Conservation (phyloP, 2,797 vertebrate genomes). For the Sebastes dallii region DNA sequence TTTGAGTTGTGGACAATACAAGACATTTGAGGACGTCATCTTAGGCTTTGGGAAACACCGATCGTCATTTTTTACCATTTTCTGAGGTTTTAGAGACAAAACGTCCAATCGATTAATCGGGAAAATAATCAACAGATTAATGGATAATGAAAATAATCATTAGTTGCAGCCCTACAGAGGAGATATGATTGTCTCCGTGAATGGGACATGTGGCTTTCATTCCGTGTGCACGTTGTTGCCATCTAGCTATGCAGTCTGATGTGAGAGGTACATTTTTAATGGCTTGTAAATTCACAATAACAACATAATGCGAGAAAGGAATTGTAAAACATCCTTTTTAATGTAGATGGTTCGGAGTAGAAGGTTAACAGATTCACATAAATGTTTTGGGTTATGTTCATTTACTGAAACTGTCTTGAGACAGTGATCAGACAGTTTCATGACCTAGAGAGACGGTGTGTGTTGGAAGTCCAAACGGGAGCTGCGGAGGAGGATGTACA, state of each 20-base stretch:
- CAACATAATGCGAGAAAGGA: neutral
- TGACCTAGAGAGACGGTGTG: neutral
- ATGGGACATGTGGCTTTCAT: neutral
- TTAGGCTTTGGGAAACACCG: no score
- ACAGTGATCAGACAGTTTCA: neutral
- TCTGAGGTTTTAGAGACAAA: no score
- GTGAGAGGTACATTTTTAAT: neutral
- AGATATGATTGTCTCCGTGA: neutral
- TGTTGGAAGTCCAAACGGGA: conserved; percentile 6
- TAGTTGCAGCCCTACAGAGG: no score
- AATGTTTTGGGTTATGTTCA: neutral
- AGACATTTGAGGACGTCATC: no score
- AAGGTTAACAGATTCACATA: neutral
- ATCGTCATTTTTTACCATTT: no score
- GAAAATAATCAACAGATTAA: no score
- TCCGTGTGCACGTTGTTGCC: neutral
- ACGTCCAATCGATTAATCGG: no score
- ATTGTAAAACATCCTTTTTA: neutral
- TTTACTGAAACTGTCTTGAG: neutral
- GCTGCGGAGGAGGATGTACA: conserved; percentile 18
- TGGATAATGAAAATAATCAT: no score
- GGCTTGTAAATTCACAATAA: neutral
- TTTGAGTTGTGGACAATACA: neutral
- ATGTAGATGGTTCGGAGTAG: neutral
- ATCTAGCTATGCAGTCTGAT: neutral